Percentiles rank a stretch among this genome's conserved stretches.
Evolutionary conservation across 2,888 invertebrate genomes (phyloP).

Genomic region (Osedax frankpressi): DNA sequence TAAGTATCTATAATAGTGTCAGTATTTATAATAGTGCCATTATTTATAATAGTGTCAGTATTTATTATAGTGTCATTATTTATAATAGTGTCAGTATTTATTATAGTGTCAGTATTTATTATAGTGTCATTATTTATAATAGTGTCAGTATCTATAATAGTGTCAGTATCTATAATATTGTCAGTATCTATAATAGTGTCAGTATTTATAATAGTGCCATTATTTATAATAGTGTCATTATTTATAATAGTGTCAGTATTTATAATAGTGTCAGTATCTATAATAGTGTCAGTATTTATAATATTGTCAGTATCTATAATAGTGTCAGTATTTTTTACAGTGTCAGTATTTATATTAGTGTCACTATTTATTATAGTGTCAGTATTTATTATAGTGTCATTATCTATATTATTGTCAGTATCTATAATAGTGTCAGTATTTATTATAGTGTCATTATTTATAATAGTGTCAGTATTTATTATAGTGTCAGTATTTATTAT

Average conservation of each 20-base stretch:
- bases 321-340: slow-evolving; percentile 46
- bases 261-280: not conserved
- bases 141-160: slow-evolving; percentile 58
- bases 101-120: not conserved
- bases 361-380: slow-evolving; percentile 50
- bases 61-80: slow-evolving; percentile 50
- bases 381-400: slow-evolving; percentile 55
- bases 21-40: slow-evolving; percentile 30
- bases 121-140: not conserved
- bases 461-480: slow-evolving; percentile 58
- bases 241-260: slow-evolving; percentile 52
- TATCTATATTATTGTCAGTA: slow-evolving; percentile 21
- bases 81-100: slow-evolving; percentile 50
- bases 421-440: not conserved
- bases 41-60: not conserved
- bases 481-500: slow-evolving; percentile 49
- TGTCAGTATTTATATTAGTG: not conserved
- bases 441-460: too few relatives aligned
- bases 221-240: too few relatives aligned
- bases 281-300: not conserved
- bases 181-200: not conserved
- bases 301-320: slow-evolving; percentile 57
- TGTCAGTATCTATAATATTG: slow-evolving; percentile 45
- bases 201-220: not conserved
- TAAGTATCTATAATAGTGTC: slow-evolving; percentile 56